Evolutionary conservation across 2,113 vertebrate genomes (phyloP), one percentile per base, ranked within the genome.

Genomic region (Hippocampus guttulatus): DNA sequence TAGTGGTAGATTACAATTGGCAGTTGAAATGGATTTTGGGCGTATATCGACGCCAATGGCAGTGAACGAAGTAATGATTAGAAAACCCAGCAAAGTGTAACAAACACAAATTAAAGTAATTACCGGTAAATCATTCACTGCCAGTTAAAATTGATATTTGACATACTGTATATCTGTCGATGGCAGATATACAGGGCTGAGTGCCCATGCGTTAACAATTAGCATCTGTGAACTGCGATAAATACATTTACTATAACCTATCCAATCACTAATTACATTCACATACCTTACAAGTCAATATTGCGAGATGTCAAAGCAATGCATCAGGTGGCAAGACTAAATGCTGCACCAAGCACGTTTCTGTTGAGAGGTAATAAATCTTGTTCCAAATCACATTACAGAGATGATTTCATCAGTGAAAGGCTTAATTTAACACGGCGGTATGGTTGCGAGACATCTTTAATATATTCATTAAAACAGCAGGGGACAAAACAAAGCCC

Each of bases 391-490:
- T 43, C 11, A 6, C 14, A 43, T 43, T 5, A 15, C 38, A 69
- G 55, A 70, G 57, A 21, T 16, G 61, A 58, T 68, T 69, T 18
- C 57, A 30, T 30, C 64, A 47, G 16, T 3, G 40, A 49, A 18
- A 18, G 58, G 16, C 27, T 61, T 61, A 33, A 61, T 30, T 33
- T 33, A 61, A 61, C 12, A 27, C 18, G 69, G 30, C 41, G 18
- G 8, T 30, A 41, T 10, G 58, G 33, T 61, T 61, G 62, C 47
- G 12, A 68, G 49, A 54, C 18, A 15, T 2, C 8, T 60, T 18
- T 33, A 73, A 52, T 47, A 57, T 45, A 45, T 51, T 66, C 55
- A 55, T 54, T 54, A 62, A 63, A 70, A 52, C 30, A 60, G 9
- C 14, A 25, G 25, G 61, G 57, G 25, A 15, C 8, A 49, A 61